phyloP scores from a whole-genome alignment of 2,113 vertebrate genomes.

The Poeciliopsis occidentalis region DNA sequence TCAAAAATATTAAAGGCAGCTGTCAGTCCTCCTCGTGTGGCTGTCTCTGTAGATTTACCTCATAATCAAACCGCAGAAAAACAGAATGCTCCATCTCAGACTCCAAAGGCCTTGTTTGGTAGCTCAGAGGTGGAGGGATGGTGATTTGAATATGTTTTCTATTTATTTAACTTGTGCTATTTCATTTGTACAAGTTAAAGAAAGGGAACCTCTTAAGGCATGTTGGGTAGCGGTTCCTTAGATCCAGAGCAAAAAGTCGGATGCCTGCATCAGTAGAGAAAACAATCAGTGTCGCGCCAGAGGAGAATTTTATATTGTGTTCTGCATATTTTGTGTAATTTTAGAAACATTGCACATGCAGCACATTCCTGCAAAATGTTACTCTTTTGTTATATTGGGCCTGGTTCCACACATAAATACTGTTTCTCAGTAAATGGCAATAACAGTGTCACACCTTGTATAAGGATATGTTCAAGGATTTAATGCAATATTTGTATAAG shows the following conservation, averaged over 20 bases:
- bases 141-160: background rate
- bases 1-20: too few species aligned
- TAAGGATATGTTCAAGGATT: background rate
- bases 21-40: too few species aligned
- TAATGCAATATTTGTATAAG: background rate
- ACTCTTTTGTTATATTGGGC: background rate
- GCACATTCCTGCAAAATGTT: background rate
- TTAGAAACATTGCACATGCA: background rate
- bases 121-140: background rate
- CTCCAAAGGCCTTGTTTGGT: too few species aligned
- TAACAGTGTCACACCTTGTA: background rate
- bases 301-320: too few species aligned
- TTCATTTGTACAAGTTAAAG: background rate
- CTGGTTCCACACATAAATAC: background rate
- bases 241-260: too few species aligned
- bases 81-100: too few species aligned
- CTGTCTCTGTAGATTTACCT: too few species aligned
- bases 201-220: background rate
- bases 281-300: background rate
- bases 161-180: too few species aligned
- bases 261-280: background rate
- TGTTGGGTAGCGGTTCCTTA: too few species aligned
- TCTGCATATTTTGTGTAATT: too few species aligned
- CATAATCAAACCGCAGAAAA: too few species aligned
- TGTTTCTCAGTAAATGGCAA: background rate